A percentile compares a stretch with the other conserved stretches of the same genome.
Evolutionary conservation across 1,140 invertebrate genomes (phyloP).

Genomic region (Micrasema longulum): DNA sequence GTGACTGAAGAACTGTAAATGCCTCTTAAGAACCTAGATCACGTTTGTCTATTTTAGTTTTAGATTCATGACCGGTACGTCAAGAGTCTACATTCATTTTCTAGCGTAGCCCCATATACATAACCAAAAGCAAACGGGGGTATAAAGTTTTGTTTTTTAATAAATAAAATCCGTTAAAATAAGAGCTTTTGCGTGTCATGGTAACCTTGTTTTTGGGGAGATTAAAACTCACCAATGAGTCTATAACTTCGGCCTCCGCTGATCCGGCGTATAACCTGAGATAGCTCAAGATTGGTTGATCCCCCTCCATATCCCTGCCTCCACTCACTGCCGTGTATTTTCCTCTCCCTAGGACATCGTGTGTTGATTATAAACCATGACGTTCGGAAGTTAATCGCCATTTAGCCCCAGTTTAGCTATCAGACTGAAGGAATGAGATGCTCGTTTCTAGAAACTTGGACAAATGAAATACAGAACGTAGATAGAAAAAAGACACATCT

Average conservation of each 20-base stretch:
- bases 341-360: not conserved
- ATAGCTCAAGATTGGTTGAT: conserved; percentile 34
- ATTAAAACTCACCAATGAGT: conserved; percentile 24
- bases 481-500: not conserved
- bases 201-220: conserved; percentile 3
- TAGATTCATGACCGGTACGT: too few species aligned
- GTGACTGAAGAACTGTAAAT: too few species aligned
- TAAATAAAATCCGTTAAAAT: too few species aligned
- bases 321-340: too few species aligned
- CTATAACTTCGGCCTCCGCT: conserved; percentile 31
- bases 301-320: not conserved
- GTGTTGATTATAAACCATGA: conserved; percentile 31
- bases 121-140: too few species aligned
- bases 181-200: too few species aligned
- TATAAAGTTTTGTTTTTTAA: too few species aligned
- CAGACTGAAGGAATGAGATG: not conserved
- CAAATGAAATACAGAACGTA: not conserved
- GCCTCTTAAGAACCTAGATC: too few species aligned
- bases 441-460: not conserved
- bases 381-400: conserved; percentile 26
- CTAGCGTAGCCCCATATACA: too few species aligned
- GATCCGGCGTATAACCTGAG: conserved; percentile 34
- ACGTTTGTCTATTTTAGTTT: too few species aligned
- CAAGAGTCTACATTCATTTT: too few species aligned
- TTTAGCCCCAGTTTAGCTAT: conserved; percentile 22